phyloP scores from a whole-genome alignment of 2,797 vertebrate genomes.

The Cyclopterus lumpus region DNA sequence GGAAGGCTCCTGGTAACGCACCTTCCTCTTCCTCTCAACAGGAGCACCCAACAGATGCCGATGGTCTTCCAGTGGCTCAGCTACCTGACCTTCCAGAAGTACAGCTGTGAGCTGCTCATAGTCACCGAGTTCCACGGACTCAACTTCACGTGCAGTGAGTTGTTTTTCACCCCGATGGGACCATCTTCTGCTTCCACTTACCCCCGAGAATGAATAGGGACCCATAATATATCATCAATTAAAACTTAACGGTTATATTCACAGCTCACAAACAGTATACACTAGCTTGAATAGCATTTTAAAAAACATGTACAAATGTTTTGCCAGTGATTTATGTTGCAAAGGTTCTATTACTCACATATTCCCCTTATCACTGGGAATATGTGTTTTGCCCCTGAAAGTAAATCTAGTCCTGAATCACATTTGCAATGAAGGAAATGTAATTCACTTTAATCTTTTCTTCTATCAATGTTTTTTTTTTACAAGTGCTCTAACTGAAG shows the following conservation, averaged over 20 bases:
- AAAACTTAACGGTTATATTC: not conserved
- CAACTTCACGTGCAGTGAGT: constrained; percentile 95
- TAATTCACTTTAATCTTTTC: not conserved
- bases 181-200: not conserved
- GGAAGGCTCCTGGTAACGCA: not conserved
- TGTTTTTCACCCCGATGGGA: not conserved
- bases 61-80: constrained; percentile 89
- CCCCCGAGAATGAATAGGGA: constrained; percentile 1
- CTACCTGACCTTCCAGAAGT: constrained; percentile 96
- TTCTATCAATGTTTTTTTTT: not conserved
- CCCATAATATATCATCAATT: not conserved
- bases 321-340: not conserved
- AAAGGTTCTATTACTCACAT: not conserved
- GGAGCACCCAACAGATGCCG: constrained; percentile 91
- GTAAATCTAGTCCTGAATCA: not conserved
- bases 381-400: not conserved
- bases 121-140: constrained; percentile 93
- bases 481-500: not conserved
- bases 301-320: not conserved
- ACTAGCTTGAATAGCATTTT: not conserved
- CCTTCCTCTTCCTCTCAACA: constrained; percentile 59
- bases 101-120: constrained; percentile 92
- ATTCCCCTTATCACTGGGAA: not conserved
- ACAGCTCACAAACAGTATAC: not conserved
- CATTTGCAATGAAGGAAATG: not conserved